Percentiles rank a stretch among this genome's conserved stretches.
Evolutionary conservation across 2,113 vertebrate species (phyloP).

Genomic region (Phalacrocorax aristotelis): DNA sequence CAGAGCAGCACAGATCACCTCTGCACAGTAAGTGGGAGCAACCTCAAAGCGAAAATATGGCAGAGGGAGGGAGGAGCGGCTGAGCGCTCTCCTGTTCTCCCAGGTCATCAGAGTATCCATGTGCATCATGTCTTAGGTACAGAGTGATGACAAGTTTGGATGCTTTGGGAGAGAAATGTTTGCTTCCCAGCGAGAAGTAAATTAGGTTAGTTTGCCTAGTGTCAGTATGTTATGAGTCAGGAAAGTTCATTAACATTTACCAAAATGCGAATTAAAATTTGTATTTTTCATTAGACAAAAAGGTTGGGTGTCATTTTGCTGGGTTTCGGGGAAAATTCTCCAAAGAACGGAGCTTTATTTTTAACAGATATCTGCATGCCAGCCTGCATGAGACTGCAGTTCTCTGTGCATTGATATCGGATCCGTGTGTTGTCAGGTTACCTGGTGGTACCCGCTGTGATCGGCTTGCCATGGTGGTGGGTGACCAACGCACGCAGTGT

Average conservation of each 20-base stretch:
- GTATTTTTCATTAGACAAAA: not conserved
- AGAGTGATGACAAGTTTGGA: constrained; percentile 24
- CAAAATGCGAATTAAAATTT: not conserved
- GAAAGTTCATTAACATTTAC: not conserved
- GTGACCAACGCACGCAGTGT: not conserved
- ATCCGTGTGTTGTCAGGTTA: not conserved
- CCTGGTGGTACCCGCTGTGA: not conserved
- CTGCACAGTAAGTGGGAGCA: not conserved
- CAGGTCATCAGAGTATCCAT: not conserved
- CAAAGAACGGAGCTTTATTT: not conserved
- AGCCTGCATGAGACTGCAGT: not conserved
- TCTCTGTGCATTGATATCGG: fast-evolving
- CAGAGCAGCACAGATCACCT: not conserved
- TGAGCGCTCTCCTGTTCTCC: not conserved
- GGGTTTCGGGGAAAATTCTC: not conserved
- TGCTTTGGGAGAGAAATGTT: constrained; percentile 8
- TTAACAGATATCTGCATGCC: not conserved
- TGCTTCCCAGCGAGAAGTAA: not conserved
- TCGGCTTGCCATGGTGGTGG: fast-evolving
- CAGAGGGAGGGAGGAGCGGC: not conserved
- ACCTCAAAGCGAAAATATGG: fast-evolving
- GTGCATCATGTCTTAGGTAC: not conserved
- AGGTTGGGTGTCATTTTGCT: not conserved
- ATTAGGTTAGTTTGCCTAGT: not conserved
- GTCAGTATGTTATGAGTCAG: not conserved